Evolutionary conservation across 2,888 invertebrate genomes (phyloP), one percentile per base, ranked within the genome.

Genomic region (Teinopalpus imperialis): DNA sequence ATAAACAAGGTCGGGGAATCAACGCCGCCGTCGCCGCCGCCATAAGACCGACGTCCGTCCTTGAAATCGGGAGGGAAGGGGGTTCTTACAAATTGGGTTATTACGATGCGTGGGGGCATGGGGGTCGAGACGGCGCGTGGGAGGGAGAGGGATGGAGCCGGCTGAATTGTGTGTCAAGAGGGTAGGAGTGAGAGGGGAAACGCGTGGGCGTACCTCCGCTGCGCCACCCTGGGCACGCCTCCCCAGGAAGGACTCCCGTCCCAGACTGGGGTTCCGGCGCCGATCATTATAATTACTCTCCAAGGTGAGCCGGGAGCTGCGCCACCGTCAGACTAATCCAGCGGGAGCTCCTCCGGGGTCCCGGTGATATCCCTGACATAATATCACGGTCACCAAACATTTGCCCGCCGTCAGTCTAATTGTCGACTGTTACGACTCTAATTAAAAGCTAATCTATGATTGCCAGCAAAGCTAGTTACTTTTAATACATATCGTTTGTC

Each of bases 51-150:
- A 82, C 87, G 87, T 81, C 86, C 89, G 89, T 87, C 89, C 89
- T 89, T 89, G 89, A 87, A 83, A 87, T 26, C 21, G 45, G 45
- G 39, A 27, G 45, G 39, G 31, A 81, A 83, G 85, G 89, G 86
- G 87, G 87, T 81, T 86, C 87, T 85, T 86, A 88, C 89, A 89
- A 89, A 89, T 89, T 89, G 89, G 89, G 89, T 89, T 89, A 89
- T 88, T 88, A 87, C 81, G 69, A 81, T 73, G 80, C 66, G 79
- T 76, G 77, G 74, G 74, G 82, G 81, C 73, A 16, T 76, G 80
- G 79, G 76, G 77, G 71, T 53, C 69, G 78, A 70, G 79, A 72
- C 77, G 78, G 78, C 72, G 59, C 57, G 78, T 59, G 74, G 49
- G 70, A 78, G 65, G 56, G 71, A 66, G 74, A 78, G 54, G 54